These are phyloP conservation scores for Atherinomorus stipes DNA, from an alignment of 2,113 vertebrate genomes.

Conservation along the genomic window DNA sequence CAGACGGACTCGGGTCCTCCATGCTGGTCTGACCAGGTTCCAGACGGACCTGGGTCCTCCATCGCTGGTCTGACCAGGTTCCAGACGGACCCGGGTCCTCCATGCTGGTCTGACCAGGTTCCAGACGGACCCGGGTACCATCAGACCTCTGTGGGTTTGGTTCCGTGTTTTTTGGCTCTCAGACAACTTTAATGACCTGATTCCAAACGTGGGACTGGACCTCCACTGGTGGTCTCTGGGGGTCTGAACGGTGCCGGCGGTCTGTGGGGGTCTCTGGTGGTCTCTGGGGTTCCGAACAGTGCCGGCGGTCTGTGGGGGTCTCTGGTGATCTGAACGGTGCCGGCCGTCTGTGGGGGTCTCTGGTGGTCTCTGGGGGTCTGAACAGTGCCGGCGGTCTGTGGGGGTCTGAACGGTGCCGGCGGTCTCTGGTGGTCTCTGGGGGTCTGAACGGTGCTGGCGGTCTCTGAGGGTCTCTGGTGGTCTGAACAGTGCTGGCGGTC, in stretches of 20 bases:
- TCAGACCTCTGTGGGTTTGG: too few relatives aligned
- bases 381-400: too few relatives aligned
- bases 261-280: background rate
- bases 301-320: background rate
- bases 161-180: background rate
- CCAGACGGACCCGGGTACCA: too few relatives aligned
- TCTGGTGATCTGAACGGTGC: background rate
- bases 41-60: too few relatives aligned
- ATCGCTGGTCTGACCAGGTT: too few relatives aligned
- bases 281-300: background rate
- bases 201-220: background rate
- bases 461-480: background rate
- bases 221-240: too few relatives aligned
- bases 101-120: too few relatives aligned
- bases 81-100: too few relatives aligned
- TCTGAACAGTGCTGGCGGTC: background rate
- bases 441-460: background rate
- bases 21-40: too few relatives aligned
- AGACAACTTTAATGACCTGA: background rate
- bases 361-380: conserved; percentile 2
- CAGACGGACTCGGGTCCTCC: too few relatives aligned
- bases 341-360: background rate
- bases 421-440: background rate
- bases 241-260: background rate
- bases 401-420: too few relatives aligned